Evolutionary conservation across 2,888 invertebrate genomes (phyloP).

Genomic region (Limnephilus rhombicus): DNA sequence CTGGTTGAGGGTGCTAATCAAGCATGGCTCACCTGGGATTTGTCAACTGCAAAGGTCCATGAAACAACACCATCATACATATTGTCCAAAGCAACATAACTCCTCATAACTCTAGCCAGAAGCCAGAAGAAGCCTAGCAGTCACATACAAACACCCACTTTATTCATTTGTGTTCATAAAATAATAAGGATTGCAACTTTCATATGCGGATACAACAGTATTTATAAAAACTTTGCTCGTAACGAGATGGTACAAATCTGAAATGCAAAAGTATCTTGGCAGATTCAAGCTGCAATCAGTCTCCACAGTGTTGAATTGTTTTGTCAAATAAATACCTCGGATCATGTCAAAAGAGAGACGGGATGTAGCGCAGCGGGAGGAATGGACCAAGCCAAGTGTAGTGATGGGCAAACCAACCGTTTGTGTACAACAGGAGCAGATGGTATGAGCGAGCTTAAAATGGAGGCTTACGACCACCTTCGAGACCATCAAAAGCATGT

Average conservation of each 20-base stretch:
- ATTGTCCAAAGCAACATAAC: slow-evolving; percentile 57
- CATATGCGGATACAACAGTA: slow-evolving; percentile 41
- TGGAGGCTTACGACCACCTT: slow-evolving; percentile 39
- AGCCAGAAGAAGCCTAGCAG: slow-evolving; percentile 22
- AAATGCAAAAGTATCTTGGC: slow-evolving; percentile 27
- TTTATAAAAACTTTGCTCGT: slow-evolving; percentile 17
- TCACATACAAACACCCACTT: slow-evolving; percentile 33
- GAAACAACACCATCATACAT: slow-evolving; percentile 67
- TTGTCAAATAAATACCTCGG: slow-evolving; percentile 64
- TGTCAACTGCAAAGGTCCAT: slow-evolving; percentile 70
- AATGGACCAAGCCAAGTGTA: slow-evolving; percentile 38
- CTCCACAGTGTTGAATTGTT: slow-evolving; percentile 38
- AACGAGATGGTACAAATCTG: neutral
- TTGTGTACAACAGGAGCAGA: slow-evolving; percentile 55
- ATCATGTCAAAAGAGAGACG: slow-evolving; percentile 61
- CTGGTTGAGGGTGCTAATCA: slow-evolving; percentile 50
- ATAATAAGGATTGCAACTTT: slow-evolving; percentile 36
- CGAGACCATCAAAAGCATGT: slow-evolving; percentile 52
- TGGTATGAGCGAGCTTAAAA: slow-evolving; percentile 31
- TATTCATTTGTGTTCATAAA: slow-evolving; percentile 39
- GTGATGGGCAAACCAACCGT: slow-evolving; percentile 44
- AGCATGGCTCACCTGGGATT: slow-evolving; percentile 70
- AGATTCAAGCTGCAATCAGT: slow-evolving; percentile 40
- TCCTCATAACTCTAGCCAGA: neutral
- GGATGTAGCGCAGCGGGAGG: slow-evolving; percentile 51